Evolutionary conservation across 1,140 invertebrate species (phyloP), one percentile per base, ranked within the genome.

Genomic region (Carposina sasakii): DNA sequence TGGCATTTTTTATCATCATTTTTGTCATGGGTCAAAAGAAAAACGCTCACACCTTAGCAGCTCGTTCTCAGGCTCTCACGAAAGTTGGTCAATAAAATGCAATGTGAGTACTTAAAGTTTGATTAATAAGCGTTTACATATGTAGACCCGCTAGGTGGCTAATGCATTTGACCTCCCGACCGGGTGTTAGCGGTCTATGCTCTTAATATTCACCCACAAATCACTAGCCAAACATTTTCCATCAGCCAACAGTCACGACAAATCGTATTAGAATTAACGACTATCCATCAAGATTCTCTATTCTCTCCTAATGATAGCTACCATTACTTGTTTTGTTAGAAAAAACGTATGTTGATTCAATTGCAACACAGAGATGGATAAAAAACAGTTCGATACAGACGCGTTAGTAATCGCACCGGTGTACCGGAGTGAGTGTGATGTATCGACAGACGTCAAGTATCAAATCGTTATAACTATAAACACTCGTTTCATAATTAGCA

Each of bases 161-260:
- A 82, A 82, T 82, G 78, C 57, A 69, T 78, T 78, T 78, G 76
- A 82, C 78, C 78, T 57, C 65, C 41, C 66, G 69, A 71, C 60
- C 64, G 60, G 60, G 69, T 76, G 73, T 78, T 77, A 76, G 70
- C 72, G 45, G 72, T 76, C 78, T 72, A 65, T 65, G 74, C 76
- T 76, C 75, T 70, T 77, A 78, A 79, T 78, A 72, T 63, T 67
- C 53, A 64, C 53, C 63, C 67, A 76, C 75, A 69, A 78, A 82
- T 82, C 73, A 79, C 68, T 64, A 68, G 24, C 58, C 57, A 67
- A 67, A 63, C 59, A 48, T 66, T 76, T 78, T 71, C 76, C 73
- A 81, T 75, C 67, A 67, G 65, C 57, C 61, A 59, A 63, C 65
- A 76, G 78, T 81, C 76, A 81, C 76, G 78, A 81, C 73, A 81